These are phyloP conservation scores for Sciurus vulgaris DNA, from an alignment of 2,797 vertebrate genomes.

Conservation along the genomic window DNA sequence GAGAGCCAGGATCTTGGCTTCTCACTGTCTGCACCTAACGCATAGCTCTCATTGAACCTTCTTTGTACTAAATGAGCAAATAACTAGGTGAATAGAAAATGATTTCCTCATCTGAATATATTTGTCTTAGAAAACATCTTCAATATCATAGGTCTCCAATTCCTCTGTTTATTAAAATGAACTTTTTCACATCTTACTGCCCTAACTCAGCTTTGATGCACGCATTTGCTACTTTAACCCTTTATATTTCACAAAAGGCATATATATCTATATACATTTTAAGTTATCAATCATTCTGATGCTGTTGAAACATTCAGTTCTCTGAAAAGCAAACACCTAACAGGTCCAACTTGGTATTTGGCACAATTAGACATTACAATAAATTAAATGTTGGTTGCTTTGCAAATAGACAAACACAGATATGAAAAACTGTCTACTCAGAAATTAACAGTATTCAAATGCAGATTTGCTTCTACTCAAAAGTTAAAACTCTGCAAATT, in stretches of 20 bases:
- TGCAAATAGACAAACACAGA: background rate
- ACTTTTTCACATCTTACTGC: background rate
- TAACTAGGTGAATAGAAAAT: background rate
- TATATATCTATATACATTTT: background rate
- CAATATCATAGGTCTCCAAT: background rate
- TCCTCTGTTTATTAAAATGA: background rate
- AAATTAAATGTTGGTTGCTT: background rate
- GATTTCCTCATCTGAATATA: background rate
- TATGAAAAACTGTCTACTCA: background rate
- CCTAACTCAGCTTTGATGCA: background rate
- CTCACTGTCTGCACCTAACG: background rate
- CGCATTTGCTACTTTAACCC: background rate
- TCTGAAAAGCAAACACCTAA: background rate
- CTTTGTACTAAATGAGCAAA: background rate
- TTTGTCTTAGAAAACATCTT: constrained; percentile 7
- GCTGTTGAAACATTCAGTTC: background rate
- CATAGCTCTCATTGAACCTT: background rate
- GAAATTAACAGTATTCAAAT: background rate
- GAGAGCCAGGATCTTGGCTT: background rate
- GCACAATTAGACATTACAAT: background rate
- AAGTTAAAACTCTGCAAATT: background rate
- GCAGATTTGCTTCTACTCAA: background rate
- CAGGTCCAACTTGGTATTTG: background rate
- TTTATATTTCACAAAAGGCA: background rate
- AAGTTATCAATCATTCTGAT: background rate